Conservation (phyloP, 2,113 vertebrate genomes). For the Atrichornis clamosus region DNA sequence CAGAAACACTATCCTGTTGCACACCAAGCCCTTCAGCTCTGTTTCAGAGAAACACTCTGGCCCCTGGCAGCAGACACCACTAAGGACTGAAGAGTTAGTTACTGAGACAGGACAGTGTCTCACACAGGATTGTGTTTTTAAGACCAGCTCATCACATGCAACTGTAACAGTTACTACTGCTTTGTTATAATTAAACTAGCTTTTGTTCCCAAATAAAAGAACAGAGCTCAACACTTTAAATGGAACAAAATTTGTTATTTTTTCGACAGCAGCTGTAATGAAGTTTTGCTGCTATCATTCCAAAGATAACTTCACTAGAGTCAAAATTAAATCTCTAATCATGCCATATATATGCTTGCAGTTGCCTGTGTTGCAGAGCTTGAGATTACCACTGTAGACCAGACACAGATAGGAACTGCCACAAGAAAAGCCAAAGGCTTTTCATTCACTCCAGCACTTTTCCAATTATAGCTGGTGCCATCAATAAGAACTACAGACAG, state of each 20-base stretch:
- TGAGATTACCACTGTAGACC: not conserved
- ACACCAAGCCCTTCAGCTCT: not conserved
- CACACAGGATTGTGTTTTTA: not conserved
- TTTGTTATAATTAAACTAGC: not conserved
- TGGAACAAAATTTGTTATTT: not conserved
- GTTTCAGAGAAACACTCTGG: not conserved
- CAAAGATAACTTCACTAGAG: not conserved
- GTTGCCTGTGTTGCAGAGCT: not conserved
- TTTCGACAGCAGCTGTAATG: not conserved
- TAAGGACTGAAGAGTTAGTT: not conserved
- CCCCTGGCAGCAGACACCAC: not conserved
- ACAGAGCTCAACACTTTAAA: fast-evolving
- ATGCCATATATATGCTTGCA: not conserved
- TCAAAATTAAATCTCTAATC: not conserved
- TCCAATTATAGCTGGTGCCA: not conserved
- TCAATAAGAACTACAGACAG: not conserved
- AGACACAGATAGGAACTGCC: not conserved
- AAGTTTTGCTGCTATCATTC: not conserved
- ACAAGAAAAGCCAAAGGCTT: not conserved
- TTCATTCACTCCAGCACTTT: not conserved
- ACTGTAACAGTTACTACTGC: not conserved
- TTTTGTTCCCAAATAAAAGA: not conserved
- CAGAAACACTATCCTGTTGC: not conserved
- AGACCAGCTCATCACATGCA: not conserved
- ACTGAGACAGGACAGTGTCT: not conserved